Percentiles rank a stretch among this genome's conserved stretches.
These are phyloP conservation scores for Hystrix cristata DNA, from an alignment of 2,113 vertebrate genomes.

Conservation along the genomic window DNA sequence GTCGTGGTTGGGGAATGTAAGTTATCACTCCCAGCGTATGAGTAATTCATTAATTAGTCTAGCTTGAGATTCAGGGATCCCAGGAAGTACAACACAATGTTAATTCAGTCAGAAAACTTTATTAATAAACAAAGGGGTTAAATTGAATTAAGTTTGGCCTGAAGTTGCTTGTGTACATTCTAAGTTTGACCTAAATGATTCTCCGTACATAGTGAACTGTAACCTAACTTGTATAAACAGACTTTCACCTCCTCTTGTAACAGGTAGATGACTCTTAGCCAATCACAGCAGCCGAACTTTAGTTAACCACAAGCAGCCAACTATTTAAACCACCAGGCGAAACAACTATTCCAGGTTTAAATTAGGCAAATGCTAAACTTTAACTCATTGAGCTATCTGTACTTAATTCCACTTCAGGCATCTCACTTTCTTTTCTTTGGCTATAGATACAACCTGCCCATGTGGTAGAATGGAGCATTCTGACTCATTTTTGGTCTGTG, in stretches of 20 bases:
- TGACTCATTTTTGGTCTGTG: not conserved
- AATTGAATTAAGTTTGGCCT: not conserved
- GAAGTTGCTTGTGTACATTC: not conserved
- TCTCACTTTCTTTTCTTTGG: not conserved
- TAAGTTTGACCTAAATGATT: not conserved
- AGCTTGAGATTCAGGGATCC: not conserved
- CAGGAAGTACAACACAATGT: not conserved
- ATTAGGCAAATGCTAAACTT: not conserved
- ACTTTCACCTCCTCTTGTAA: not conserved
- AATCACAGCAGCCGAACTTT: not conserved
- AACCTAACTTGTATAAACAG: not conserved
- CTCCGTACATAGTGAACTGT: not conserved
- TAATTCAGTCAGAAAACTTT: slow-evolving; percentile 25
- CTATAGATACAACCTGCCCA: not conserved
- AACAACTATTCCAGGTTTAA: not conserved
- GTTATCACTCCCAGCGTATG: not conserved
- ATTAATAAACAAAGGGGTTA: not conserved
- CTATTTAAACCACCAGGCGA: not conserved
- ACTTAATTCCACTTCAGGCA: not conserved
- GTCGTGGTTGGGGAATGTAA: not conserved
- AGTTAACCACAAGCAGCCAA: not conserved
- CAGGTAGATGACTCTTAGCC: not conserved
- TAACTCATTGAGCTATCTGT: not conserved
- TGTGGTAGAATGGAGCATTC: not conserved
- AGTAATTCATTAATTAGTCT: slow-evolving; percentile 32